phyloP scores from a whole-genome alignment of 2,797 vertebrate species.

The Neopelma chrysocephalum region DNA sequence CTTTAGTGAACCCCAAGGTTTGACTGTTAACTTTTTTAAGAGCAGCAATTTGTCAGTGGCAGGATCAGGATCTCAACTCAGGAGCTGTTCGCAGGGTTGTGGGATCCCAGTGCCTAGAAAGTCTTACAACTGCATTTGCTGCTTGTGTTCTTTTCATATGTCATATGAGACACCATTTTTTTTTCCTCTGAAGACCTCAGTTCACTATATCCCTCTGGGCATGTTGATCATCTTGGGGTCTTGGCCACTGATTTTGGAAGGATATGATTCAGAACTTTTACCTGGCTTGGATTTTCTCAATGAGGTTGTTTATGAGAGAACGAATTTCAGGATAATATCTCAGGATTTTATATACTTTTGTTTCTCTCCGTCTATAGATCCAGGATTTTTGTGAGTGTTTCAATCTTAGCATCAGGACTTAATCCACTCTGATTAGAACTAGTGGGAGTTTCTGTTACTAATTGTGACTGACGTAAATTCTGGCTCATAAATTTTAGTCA shows the following conservation, averaged over 20 bases:
- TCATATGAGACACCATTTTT: neutral
- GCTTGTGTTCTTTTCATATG: neutral
- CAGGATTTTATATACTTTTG: neutral
- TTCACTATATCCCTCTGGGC: neutral
- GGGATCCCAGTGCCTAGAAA: neutral
- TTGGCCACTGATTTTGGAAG: neutral
- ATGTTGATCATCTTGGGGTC: neutral
- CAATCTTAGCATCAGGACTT: neutral
- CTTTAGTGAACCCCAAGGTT: neutral
- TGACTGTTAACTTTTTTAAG: neutral
- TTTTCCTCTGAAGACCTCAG: neutral
- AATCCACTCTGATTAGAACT: neutral
- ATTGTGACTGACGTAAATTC: neutral
- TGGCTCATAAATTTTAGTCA: neutral
- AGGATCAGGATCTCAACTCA: neutral
- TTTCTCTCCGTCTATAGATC: neutral
- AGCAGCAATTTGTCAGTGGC: neutral
- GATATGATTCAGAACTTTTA: slow-evolving; percentile 1
- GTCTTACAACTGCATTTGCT: neutral
- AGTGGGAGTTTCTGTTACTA: neutral
- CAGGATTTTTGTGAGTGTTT: neutral
- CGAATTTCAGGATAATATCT: neutral
- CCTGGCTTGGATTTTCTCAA: neutral
- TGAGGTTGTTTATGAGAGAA: neutral
- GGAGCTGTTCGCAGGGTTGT: neutral